phyloP scores from a whole-genome alignment of 2,888 invertebrate species.

The Platypus cylindrus region DNA sequence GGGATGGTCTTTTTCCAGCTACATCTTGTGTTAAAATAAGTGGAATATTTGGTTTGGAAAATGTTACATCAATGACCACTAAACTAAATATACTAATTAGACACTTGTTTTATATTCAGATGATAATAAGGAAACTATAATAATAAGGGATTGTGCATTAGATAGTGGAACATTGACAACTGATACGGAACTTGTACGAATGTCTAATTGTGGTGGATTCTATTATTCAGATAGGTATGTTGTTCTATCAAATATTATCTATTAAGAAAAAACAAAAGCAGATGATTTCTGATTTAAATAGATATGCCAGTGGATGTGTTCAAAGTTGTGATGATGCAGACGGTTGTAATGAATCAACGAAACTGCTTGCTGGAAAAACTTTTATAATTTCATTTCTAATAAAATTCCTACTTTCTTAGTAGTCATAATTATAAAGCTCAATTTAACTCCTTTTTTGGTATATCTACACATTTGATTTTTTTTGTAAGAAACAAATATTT shows the following conservation, averaged over 20 bases:
- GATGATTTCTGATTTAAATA: no score
- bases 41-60: slow-evolving; percentile 68
- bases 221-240: slow-evolving; percentile 75
- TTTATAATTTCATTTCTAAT: no score
- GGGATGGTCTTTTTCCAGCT: slow-evolving; percentile 90
- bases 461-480: no score
- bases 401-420: no score
- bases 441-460: no score
- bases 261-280: no score
- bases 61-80: slow-evolving; percentile 2
- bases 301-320: slow-evolving; percentile 85
- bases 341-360: slow-evolving; percentile 56
- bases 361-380: no score
- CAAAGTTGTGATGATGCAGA: slow-evolving; percentile 89
- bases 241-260: no score
- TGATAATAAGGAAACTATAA: slow-evolving; percentile 66
- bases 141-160: slow-evolving; percentile 86
- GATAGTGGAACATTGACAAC: slow-evolving; percentile 93
- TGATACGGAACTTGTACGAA: slow-evolving; percentile 90
- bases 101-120: slow-evolving; percentile 46
- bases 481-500: no score
- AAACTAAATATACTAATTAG: no score
- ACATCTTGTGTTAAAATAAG: slow-evolving; percentile 94
- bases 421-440: no score
- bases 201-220: slow-evolving; percentile 96